A percentile compares a stretch with the other conserved stretches of the same genome.
phyloP scores from a whole-genome alignment of 2,888 invertebrate species.

The Apotomis capreana region DNA sequence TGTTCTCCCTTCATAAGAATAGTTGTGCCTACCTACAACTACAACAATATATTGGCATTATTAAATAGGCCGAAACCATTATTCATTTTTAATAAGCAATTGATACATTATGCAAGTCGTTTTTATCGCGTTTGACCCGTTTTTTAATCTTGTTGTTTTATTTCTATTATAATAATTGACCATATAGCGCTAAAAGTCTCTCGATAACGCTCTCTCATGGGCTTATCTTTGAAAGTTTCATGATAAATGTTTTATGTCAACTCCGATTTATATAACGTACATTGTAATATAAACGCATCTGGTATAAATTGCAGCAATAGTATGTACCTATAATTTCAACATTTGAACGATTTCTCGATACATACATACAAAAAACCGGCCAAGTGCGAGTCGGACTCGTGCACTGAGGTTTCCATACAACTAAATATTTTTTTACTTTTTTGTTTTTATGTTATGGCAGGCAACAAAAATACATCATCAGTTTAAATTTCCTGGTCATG shows the following conservation, averaged over 20 bases:
- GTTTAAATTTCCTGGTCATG: too few relatives aligned
- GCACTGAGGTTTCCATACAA: too few relatives aligned
- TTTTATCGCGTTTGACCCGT: constrained; percentile 53
- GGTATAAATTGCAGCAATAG: too few relatives aligned
- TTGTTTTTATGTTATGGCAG: too few relatives aligned
- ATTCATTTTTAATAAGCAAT: constrained; percentile 45
- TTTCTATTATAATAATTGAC: constrained; percentile 40
- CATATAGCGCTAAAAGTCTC: constrained; percentile 31
- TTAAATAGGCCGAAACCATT: constrained; percentile 45
- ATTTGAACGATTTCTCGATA: too few relatives aligned
- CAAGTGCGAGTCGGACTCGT: too few relatives aligned
- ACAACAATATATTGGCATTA: constrained; percentile 37
- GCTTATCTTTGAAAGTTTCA: constrained; percentile 36
- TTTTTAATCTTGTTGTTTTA: constrained; percentile 49
- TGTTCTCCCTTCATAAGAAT: constrained; percentile 9
- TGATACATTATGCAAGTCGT: constrained; percentile 48
- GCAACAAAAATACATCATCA: too few relatives aligned
- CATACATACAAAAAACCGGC: too few relatives aligned
- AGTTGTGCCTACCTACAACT: constrained; percentile 16
- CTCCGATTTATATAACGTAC: constrained; percentile 12
- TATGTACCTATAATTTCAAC: too few relatives aligned
- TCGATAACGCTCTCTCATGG: constrained; percentile 14
- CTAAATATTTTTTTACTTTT: too few relatives aligned
- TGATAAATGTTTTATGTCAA: constrained; percentile 30
- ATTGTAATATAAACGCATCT: not conserved